Evolutionary conservation across 2,888 invertebrate genomes (phyloP), one percentile per base, ranked within the genome.

Genomic region (Drosophila mayaguana): DNA sequence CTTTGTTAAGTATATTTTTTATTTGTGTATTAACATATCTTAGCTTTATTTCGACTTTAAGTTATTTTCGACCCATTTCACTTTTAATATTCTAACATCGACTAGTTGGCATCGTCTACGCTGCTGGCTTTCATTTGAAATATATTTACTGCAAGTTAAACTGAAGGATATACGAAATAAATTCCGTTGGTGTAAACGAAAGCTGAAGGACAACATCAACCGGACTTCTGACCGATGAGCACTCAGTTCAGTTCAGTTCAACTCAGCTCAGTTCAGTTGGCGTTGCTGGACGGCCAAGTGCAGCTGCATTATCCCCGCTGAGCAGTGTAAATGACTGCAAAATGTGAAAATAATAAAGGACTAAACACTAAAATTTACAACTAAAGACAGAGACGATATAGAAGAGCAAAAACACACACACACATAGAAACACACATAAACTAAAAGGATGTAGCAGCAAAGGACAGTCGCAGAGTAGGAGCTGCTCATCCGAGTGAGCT

Each of bases 271-370:
- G 46, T 55, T 51, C 67, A 53, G 55, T 28, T 54, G 22, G 53
- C 63, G 3, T 14, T 18, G 51, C 51, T 62, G 50, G 42, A 69
- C 45, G 69, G 25, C 62, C 54, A 68, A 66, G 51, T 56, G 66
- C 63, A 80, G 50, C 56, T 48, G 68, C 50, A 70, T 79, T 77
- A 77, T 69, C 69, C 75, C 70, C 70, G 80, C 76, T 80, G 80
- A 80, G 77, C 63, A 65, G 74, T 67, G 83, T 74, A 78, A 83
- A 74, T 80, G 74, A 76, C 73, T 83, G 83, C 70, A 78, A 76
- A 82, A 82, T 82, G 82, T 80, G 83, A 83, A 82, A 82, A 83
- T 83, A 83, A 83, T 82, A 82, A 83, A 78, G 74, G 75, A 82
- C 83, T 82, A 83, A 82, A 78, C 81, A 78, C 82, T 75, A 74